Conservation (phyloP, 2,888 invertebrate species). For the Ormia ochracea region DNA sequence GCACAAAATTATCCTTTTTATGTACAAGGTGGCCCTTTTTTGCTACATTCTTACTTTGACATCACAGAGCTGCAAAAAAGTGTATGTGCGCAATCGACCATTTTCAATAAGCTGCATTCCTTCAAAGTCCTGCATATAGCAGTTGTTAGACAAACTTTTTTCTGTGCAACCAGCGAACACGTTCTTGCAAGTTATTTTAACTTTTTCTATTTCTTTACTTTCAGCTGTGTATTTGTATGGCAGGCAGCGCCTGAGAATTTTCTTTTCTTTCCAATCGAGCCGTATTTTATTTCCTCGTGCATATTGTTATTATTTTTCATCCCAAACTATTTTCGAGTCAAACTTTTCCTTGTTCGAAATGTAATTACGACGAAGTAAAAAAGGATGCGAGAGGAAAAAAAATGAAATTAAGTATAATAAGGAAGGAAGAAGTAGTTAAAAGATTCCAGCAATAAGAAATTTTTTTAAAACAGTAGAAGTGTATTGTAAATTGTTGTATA, state of each 20-base stretch:
- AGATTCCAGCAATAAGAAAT: slow-evolving; percentile 21
- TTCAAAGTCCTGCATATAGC: background rate
- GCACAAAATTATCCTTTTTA: no score
- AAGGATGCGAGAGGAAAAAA: background rate
- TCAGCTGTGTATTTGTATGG: slow-evolving; percentile 1
- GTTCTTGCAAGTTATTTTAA: slow-evolving; percentile 43
- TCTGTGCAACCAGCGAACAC: slow-evolving; percentile 6
- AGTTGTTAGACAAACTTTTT: slow-evolving; percentile 1
- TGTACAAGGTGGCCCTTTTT: no score
- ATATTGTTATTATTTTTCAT: slow-evolving; percentile 41
- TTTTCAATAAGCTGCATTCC: background rate
- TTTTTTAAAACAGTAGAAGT: background rate
- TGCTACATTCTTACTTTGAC: no score
- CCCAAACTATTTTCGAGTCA: slow-evolving; percentile 7
- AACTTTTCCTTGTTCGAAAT: slow-evolving; percentile 54
- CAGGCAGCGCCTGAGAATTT: slow-evolving; percentile 10
- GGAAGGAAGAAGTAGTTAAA: slow-evolving; percentile 35
- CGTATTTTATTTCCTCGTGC: slow-evolving; percentile 43
- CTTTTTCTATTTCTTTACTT: background rate
- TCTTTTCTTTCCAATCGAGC: slow-evolving; percentile 40
- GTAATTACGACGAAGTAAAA: slow-evolving; percentile 44
- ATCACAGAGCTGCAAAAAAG: no score
- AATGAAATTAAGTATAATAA: slow-evolving; percentile 32
- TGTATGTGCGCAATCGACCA: no score
- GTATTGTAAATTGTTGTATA: slow-evolving; percentile 33